Base-by-base conservation (phyloP, 1,140 invertebrate genomes). In the Hyles euphorbiae region DNA sequence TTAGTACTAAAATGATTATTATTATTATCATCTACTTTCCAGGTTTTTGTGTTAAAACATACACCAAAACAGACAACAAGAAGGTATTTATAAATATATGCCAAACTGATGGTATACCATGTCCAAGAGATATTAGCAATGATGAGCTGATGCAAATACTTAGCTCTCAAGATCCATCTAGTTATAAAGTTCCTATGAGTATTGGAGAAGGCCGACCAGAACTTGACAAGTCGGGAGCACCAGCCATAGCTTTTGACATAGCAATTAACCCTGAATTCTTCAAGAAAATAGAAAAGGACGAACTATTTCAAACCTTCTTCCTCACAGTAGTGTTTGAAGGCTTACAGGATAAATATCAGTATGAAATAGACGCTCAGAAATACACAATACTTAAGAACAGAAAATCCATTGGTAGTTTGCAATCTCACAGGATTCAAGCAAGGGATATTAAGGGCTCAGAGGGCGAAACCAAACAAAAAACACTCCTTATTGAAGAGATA, bases 21-120 rank as follows among this genome's bases (percentile, higher is more conserved):
- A 22, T 22, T 22, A 22, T 22, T 22, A 22, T 22, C 2, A 22
- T 51, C 11, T 22, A 40, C 5, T 55, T 90, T 87, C 11, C 78
- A 97, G 96, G 96, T 52, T 91, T 96, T 69, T 98, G 96, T 76
- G 89, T 97, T 0, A 98, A 98, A 89, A 93, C 93, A 22, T 92
- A 91, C 55, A 94, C 93, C 77, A 89, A 91, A 7, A 91, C 92
- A 22, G 91, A 88, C 43, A 92, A 91, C 58, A 91, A 93, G 52
- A 97, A 96, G 83, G 82, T 95, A 22, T 97, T 97, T 75, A 89
- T 96, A 2, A 96, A 96, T 86, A 90, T 97, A 34, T 96, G 95
- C 70, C 91, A 93, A 50, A 94, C 94, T 0, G 90, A 93, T 63
- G 91, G 93, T 52, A 94, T 98, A 60, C 95, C 95, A 40, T 84